phyloP scores from a whole-genome alignment of 2,888 invertebrate genomes.

The Amorpha juglandis region DNA sequence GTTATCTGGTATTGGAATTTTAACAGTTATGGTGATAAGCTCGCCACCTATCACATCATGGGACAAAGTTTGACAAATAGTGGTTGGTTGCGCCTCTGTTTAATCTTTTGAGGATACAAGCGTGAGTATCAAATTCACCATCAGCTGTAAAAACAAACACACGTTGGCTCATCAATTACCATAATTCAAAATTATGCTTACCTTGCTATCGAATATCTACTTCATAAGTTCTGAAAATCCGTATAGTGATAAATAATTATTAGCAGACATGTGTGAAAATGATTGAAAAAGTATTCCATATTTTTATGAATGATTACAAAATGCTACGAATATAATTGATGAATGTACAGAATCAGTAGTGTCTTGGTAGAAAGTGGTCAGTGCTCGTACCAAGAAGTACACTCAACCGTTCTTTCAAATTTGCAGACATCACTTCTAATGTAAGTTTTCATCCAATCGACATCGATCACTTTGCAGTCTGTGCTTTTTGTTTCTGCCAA shows the following conservation, averaged over 20 bases:
- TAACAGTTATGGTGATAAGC: no score
- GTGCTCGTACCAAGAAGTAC: conserved; percentile 5
- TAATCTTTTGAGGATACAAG: no score
- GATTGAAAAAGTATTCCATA: background rate
- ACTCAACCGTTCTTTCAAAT: background rate
- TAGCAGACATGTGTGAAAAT: background rate
- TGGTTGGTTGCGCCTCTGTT: no score
- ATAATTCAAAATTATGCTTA: no score
- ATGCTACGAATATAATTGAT: conserved; percentile 4
- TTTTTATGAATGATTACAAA: background rate
- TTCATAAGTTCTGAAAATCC: background rate
- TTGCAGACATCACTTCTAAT: conserved; percentile 4
- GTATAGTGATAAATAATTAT: background rate
- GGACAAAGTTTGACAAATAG: no score
- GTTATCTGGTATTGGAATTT: no score
- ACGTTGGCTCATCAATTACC: no score
- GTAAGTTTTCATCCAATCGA: conserved; percentile 8
- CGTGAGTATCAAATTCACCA: no score
- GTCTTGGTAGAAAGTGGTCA: background rate
- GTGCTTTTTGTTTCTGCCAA: background rate
- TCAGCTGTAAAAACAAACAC: no score
- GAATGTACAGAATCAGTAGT: conserved; percentile 16
- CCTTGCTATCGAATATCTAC: no score
- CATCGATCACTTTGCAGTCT: background rate
- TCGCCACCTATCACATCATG: no score